phyloP scores from a whole-genome alignment of 2,113 vertebrate species.

The Peromyscus leucopus region DNA sequence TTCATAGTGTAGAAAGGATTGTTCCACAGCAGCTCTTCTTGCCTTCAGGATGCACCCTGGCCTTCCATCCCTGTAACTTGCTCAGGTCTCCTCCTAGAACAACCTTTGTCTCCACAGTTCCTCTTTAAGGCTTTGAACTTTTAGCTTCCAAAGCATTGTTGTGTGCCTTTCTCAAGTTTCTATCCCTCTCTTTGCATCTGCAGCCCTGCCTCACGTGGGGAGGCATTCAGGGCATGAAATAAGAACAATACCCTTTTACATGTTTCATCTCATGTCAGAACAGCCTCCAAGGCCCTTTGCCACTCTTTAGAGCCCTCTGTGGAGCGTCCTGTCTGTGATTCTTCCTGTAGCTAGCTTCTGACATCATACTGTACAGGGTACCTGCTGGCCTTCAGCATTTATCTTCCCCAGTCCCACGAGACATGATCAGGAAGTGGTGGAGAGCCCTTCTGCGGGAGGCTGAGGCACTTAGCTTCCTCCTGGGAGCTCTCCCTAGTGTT shows the following conservation, averaged over 20 bases:
- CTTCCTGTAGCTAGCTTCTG: not conserved
- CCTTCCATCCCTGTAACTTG: not conserved
- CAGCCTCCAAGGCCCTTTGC: not conserved
- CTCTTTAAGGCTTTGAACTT: not conserved
- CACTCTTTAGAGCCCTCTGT: not conserved
- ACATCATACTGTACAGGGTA: not conserved
- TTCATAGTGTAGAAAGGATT: no score
- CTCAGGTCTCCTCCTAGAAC: not conserved
- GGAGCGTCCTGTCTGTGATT: not conserved
- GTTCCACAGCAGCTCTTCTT: not conserved
- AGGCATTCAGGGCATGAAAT: not conserved
- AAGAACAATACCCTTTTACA: slow-evolving; percentile 14
- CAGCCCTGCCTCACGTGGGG: not conserved
- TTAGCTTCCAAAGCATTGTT: not conserved
- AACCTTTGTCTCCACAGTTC: not conserved
- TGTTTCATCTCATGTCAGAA: slow-evolving; percentile 22
- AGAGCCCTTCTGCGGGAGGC: not conserved
- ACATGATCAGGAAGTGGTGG: not conserved
- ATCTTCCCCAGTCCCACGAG: not conserved
- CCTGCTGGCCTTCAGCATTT: not conserved
- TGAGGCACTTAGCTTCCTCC: not conserved
- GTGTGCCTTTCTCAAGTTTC: not conserved
- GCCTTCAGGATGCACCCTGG: not conserved
- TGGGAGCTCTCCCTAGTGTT: not conserved
- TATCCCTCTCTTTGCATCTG: not conserved